Base-by-base conservation (phyloP, 2,888 invertebrate species). In the Nowickia ferox region DNA sequence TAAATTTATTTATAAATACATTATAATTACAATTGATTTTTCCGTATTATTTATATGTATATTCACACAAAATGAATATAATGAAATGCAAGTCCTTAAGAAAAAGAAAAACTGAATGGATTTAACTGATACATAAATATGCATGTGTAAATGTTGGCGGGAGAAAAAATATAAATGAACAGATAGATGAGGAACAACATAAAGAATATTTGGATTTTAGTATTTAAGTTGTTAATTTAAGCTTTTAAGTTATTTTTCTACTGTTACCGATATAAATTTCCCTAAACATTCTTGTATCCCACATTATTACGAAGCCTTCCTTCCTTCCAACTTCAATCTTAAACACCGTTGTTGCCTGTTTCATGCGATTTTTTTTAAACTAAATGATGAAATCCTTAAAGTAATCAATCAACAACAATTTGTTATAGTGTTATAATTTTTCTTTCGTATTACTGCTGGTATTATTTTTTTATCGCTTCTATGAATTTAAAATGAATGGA, bases 1-100 rank as follows among this genome's bases (percentile, higher is more conserved):
- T 66, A 59, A 72, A 53, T 48, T 65, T 66, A 63, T 55, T 69
- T 40, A 53, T 63, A 69, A 17, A 75, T 44, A 57, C 40, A 59
- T 55, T 46, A 22, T 53, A 19, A 61, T 72, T 80, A 19, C 19
- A 44, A 76, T 42, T 55, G 44, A 55, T 68, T 63, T 53, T 75
- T 38, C 40, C 40, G 42, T 63, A 42, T 48, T 63, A 51, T 71
- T 76, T 71, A 57, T 76, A 51, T 57, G 38, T 38, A 30, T 30
- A 30, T 30, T 61, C 11, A 79, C 19, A 51, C 9, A 68, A 68
- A 44, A 9, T 1, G 17, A 53, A 53, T n/a, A 74, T 46, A 46
- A 19, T 38, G 6, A 44, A 68, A 19, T 48, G 15, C 53, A 74
- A 30, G 40, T 53, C 61, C 30, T 69, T 61, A 69, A 78, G 42